Percentiles rank a stretch among this genome's conserved stretches.
These are phyloP conservation scores for Tridacna crocea DNA, from an alignment of 2,888 invertebrate genomes.

Conservation along the genomic window DNA sequence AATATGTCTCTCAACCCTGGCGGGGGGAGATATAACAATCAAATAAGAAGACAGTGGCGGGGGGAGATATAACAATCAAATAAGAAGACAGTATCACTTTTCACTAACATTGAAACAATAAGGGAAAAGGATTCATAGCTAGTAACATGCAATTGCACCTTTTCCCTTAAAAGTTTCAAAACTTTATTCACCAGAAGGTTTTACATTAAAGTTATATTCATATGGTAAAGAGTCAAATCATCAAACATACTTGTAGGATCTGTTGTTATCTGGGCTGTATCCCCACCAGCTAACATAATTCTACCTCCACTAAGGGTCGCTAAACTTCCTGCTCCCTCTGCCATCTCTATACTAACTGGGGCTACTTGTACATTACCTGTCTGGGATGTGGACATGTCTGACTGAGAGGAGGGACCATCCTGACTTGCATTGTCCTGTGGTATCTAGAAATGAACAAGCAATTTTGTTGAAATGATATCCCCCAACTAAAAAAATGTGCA, in stretches of 20 bases:
- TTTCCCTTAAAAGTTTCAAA: background rate
- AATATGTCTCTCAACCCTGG: no score
- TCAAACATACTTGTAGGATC: constrained; percentile 53
- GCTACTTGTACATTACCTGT: background rate
- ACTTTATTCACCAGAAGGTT: background rate
- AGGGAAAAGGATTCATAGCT: background rate
- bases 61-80: no score
- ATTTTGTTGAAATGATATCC: no score
- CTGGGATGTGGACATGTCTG: background rate
- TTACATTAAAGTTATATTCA: background rate
- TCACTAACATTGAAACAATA: no score
- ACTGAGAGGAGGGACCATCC: constrained; percentile 63
- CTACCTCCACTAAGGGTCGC: constrained; percentile 93
- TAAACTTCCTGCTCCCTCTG: constrained; percentile 80
- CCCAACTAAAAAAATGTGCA: no score
- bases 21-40: no score
- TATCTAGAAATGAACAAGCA: constrained; percentile 37
- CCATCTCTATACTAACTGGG: constrained; percentile 43
- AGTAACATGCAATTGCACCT: background rate
- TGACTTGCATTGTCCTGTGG: constrained; percentile 48
- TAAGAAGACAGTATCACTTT: no score
- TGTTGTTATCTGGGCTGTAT: constrained; percentile 81
- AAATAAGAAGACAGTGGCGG: no score
- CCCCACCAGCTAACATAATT: constrained; percentile 96
- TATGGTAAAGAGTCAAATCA: background rate